Evolutionary conservation across 2,888 invertebrate genomes (phyloP), one percentile per base, ranked within the genome.

Genomic region (Dendrolimus pini): DNA sequence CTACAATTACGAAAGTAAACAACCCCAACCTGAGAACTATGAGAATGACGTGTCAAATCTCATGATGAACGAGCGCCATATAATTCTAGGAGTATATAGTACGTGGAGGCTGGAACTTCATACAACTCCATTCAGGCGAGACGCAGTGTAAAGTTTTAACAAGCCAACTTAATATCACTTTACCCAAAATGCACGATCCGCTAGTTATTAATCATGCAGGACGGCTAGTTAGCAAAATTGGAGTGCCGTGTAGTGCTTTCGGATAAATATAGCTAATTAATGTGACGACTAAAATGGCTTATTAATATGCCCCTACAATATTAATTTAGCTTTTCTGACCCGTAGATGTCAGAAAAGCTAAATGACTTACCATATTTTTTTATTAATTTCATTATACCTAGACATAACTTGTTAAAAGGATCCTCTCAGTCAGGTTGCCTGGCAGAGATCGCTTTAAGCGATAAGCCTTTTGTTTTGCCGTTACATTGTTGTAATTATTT

Each of bases 101-200:
- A 77, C 69, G 70, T 73, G 70, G 70, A 72, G 30, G 68, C 70
- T 71, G 70, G 70, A 83, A 85, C 82, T 81, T 77, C 70, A 78
- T 74, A 74, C 78, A 82, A 82, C 80, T 84, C 75, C 75, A 82
- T 82, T 82, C 74, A 73, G 81, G 82, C 83, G 74, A 77, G 74
- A 82, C 80, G 77, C 77, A 77, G 74, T 77, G 62, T 80, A 82
- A 89, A 89, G 89, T 90, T 90, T 89, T 90, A 90, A 90, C 90
- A 89, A 90, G 89, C 85, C 87, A 89, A 90, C 90, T 90, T 89
- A 89, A 89, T 90, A 89, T 89, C 90, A 89, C 87, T 89, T 86
- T 80, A 78, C 82, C 71, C 78, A 79, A 83, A 85, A 87, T 85
- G 83, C 85, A 82, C 85, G 82, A 87, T 85, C 83, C 87, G 78